A percentile compares a stretch with the other conserved stretches of the same genome.
phyloP scores from a whole-genome alignment of 2,113 vertebrate genomes.

The Etia nguti region DNA sequence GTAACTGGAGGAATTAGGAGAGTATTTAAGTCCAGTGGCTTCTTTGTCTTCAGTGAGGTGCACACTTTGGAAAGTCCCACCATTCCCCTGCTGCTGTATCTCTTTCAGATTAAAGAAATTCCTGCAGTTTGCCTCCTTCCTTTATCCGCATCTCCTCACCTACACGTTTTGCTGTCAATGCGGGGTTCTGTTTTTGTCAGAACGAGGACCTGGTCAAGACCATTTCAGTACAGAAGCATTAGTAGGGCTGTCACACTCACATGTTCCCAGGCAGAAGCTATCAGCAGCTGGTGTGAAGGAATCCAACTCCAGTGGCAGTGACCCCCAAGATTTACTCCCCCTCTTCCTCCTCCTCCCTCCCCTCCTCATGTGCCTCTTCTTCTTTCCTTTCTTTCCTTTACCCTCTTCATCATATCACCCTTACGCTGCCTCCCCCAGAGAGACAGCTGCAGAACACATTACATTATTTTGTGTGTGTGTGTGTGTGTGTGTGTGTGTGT shows the following conservation, averaged over 20 bases:
- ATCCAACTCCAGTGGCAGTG: constrained; percentile 41
- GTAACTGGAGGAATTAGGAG: neutral
- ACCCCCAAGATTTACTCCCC: constrained; percentile 23
- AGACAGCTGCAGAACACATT: constrained; percentile 67
- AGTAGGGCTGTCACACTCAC: neutral
- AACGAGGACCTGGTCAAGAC: constrained; percentile 8
- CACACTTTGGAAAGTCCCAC: constrained; percentile 28
- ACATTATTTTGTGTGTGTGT: constrained; percentile 3
- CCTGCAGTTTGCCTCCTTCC: neutral
- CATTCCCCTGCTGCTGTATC: constrained; percentile 13
- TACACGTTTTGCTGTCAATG: neutral
- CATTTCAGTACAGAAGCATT: neutral
- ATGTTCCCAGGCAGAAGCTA: constrained; percentile 31
- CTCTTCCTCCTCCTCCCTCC: neutral
- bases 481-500: too few species aligned
- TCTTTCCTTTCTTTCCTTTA: constrained; percentile 17
- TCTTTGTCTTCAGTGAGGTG: neutral
- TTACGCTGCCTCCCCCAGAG: constrained; percentile 12
- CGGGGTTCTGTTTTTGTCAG: neutral
- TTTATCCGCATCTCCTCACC: neutral
- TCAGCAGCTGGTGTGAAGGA: constrained; percentile 61
- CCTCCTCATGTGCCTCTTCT: neutral
- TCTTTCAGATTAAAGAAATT: constrained; percentile 14
- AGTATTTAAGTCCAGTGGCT: neutral
- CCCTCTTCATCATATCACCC: constrained; percentile 49